Conservation (phyloP, 2,113 vertebrate genomes). For the Tetrax tetrax region DNA sequence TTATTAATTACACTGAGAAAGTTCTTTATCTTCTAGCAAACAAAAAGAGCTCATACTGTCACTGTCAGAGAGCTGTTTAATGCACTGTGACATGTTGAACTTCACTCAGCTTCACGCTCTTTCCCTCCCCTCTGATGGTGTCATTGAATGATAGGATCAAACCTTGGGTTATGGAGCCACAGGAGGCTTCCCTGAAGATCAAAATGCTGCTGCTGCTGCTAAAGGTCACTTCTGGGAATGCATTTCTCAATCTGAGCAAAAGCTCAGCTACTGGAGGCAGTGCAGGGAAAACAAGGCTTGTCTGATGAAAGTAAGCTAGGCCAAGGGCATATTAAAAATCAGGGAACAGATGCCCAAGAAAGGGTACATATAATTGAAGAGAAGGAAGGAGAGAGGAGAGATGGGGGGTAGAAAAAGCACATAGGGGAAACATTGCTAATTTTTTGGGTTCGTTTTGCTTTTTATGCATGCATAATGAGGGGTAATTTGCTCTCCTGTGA, state of each 20-base stretch:
- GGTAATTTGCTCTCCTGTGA: neutral
- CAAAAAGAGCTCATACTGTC: neutral
- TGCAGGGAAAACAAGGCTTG: neutral
- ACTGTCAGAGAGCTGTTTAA: neutral
- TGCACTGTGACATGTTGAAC: neutral
- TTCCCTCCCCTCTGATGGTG: neutral
- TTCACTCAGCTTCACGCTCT: neutral
- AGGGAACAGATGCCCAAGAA: neutral
- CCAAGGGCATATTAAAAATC: neutral
- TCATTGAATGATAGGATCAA: neutral
- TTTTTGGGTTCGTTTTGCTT: neutral
- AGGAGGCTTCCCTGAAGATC: neutral
- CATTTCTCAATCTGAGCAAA: neutral
- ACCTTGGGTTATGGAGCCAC: neutral
- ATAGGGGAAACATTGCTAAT: neutral
- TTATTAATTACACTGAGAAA: slow-evolving; percentile 60
- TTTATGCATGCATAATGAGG: neutral
- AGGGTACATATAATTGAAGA: neutral
- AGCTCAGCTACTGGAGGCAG: neutral
- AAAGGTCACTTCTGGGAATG: slow-evolving; percentile 22
- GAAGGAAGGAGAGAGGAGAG: neutral
- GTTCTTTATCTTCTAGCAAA: slow-evolving; percentile 47
- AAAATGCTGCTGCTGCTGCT: neutral
- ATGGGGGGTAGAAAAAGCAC: rapidly evolving
- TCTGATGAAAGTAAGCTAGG: neutral